These are phyloP conservation scores for Delichon dasypus DNA, from an alignment of 2,797 vertebrate genomes.

Conservation along the genomic window DNA sequence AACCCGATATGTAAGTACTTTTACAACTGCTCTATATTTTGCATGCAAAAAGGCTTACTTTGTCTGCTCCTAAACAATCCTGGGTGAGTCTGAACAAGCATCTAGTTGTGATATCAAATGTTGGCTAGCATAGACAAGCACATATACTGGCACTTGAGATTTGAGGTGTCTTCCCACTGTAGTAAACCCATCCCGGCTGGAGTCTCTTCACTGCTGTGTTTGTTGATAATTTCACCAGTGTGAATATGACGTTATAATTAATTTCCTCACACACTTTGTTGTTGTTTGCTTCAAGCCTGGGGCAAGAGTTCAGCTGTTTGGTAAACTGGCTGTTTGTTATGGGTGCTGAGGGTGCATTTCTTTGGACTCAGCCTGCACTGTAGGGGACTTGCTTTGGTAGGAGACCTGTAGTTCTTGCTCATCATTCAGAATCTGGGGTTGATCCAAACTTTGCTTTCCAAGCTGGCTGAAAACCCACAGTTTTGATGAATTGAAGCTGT, in stretches of 20 bases:
- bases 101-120: neutral
- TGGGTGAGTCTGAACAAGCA: neutral
- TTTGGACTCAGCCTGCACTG: neutral
- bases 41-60: neutral
- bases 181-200: neutral
- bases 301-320: neutral
- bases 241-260: neutral
- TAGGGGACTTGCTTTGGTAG: neutral
- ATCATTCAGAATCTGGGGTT: neutral
- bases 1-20: constrained; percentile 94
- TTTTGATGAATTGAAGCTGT: neutral
- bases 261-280: neutral
- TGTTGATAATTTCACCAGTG: neutral
- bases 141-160: neutral
- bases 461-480: neutral
- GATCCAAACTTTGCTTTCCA: neutral
- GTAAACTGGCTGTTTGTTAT: neutral
- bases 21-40: neutral
- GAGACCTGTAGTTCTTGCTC: neutral
- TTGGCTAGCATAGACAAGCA: neutral
- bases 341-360: neutral
- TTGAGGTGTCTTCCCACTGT: neutral
- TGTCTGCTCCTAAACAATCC: neutral
- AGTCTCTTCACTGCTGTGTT: neutral
- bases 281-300: neutral